phyloP scores from a whole-genome alignment of 2,888 invertebrate genomes.

The Blera fallax region DNA sequence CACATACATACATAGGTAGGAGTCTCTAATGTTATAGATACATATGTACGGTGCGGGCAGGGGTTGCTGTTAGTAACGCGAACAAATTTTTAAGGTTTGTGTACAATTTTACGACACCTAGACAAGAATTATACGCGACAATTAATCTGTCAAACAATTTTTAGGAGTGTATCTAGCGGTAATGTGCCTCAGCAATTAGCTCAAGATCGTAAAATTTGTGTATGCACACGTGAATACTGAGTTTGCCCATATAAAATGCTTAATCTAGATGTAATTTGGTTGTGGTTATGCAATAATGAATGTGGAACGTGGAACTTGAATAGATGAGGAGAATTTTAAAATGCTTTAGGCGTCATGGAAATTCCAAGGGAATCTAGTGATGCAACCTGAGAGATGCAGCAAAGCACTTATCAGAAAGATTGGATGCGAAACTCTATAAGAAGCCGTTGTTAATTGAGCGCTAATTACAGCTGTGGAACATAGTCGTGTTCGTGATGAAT shows the following conservation, averaged over 20 bases:
- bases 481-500: background rate
- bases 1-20: no score
- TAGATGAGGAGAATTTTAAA: no score
- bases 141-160: conserved; percentile 4
- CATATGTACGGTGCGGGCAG: background rate
- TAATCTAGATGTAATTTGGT: background rate
- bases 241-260: no score
- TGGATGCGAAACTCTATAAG: background rate
- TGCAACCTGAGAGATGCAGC: background rate
- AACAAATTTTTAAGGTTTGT: background rate
- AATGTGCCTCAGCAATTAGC: background rate
- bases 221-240: background rate
- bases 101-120: conserved; percentile 5
- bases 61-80: background rate
- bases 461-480: conserved; percentile 6
- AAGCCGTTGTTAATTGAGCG: background rate
- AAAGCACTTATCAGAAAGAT: background rate
- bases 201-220: conserved; percentile 2
- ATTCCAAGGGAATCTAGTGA: background rate
- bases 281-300: background rate
- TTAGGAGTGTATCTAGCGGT: background rate
- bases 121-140: conserved; percentile 5
- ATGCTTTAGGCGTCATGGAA: no score
- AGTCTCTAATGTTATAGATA: no score
- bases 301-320: background rate